Evolutionary conservation across 1,140 invertebrate genomes (phyloP), one percentile per base, ranked within the genome.

Genomic region (Solenopsis invicta): DNA sequence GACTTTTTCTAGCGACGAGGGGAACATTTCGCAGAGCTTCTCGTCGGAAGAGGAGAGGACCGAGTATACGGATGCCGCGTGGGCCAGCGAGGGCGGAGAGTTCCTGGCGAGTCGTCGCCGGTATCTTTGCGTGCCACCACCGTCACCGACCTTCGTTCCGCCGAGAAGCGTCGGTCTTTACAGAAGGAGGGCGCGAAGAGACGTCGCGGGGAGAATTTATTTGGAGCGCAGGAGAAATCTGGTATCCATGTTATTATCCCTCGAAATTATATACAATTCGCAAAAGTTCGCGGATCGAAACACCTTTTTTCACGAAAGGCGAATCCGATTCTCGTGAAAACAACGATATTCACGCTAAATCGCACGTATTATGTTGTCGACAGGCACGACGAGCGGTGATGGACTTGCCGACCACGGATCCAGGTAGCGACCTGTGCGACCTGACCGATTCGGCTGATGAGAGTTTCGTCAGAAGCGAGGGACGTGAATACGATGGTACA

Each of bases 21-120:
- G 97, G 21, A 97, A 97, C 88, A 97, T 97, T n/a, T 97, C 97
- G 24, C 69, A 84, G 29, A 97, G 96, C 87, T 96, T 96, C 18
- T 34, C 21, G 87, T 96, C 94, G n/a, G 95, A 96, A 37, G 95
- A 96, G 54, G 93, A 92, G 4, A 93, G 85, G 80, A 74, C 45
- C 41, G 91, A 89, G 69, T 90, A 56, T 64, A n/a, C 59, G 13
- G 89, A 88, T 21, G 67, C 69, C 1, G 41, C 82, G 61, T 92
- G 80, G 81, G 85, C 71, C 18, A 88, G 82, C n/a, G 90, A 90
- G 21, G 71, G 59, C 52, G 45, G 81, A 18, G 82, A 92, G n/a
- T 56, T 56, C 72, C 62, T 89, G 59, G 84, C 45, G 34, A 8
- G 29, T 81, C 77, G 86, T 72, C 80, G 52, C 6, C 92, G 81